These are phyloP conservation scores for Nephrotoma guestfalica DNA, from an alignment of 2,888 invertebrate genomes.

Conservation along the genomic window DNA sequence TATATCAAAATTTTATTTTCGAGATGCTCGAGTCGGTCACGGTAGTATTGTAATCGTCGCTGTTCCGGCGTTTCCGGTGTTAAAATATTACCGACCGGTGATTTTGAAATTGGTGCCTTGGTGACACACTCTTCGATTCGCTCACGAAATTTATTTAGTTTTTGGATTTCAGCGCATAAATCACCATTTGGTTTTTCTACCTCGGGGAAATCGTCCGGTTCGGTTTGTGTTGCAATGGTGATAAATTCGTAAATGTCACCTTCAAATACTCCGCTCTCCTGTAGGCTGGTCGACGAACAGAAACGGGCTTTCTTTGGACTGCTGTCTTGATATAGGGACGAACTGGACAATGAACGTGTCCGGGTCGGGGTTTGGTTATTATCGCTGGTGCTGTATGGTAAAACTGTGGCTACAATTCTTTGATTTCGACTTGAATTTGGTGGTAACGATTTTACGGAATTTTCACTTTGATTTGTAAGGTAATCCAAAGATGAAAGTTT, in stretches of 20 bases:
- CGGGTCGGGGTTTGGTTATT: conserved; percentile 31
- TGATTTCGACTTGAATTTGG: conserved; percentile 12
- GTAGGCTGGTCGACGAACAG: conserved; percentile 38
- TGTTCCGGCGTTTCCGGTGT: conserved; percentile 30
- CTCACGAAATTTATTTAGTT: conserved; percentile 46
- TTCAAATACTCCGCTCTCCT: conserved; percentile 62
- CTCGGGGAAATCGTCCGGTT: conserved; percentile 35
- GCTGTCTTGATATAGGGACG: conserved; percentile 12
- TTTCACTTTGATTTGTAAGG: neutral
- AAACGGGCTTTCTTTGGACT: conserved; percentile 7
- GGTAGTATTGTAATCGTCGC: conserved; percentile 48
- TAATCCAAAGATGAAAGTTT: neutral
- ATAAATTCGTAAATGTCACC: conserved; percentile 23
- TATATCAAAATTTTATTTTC: conserved; percentile 50
- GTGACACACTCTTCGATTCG: conserved; percentile 42
- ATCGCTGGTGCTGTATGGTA: conserved; percentile 35
- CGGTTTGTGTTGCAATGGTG: conserved; percentile 36
- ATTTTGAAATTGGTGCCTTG: conserved; percentile 8
- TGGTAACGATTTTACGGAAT: conserved; percentile 7
- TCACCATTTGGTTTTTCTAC: conserved; percentile 38
- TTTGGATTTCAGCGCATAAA: conserved; percentile 45
- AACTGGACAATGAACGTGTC: conserved; percentile 26
- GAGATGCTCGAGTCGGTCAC: conserved; percentile 46
- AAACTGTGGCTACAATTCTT: conserved; percentile 48
- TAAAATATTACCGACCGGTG: conserved; percentile 14